phyloP scores from a whole-genome alignment of 2,113 vertebrate species.

The Sorex araneus region DNA sequence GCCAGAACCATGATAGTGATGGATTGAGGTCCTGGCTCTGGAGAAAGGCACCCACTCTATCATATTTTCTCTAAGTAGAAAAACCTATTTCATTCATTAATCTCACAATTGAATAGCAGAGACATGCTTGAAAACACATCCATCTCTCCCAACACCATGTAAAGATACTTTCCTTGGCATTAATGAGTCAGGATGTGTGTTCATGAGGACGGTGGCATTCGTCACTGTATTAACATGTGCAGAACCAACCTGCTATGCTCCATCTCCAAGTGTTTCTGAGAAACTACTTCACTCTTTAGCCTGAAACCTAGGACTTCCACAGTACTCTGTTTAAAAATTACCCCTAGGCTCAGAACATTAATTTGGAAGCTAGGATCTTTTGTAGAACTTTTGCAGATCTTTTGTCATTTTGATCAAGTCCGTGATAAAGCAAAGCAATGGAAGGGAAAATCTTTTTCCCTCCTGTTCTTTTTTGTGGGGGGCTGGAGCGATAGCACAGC shows the following conservation, averaged over 20 bases:
- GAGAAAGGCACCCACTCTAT: neutral
- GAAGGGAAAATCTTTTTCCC: no score
- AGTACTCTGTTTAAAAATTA: neutral
- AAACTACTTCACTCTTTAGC: no score
- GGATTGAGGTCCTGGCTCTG: neutral
- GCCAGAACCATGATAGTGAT: neutral
- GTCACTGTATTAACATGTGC: no score
- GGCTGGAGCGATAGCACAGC: no score
- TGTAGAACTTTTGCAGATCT: neutral
- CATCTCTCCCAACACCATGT: neutral
- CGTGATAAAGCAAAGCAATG: neutral
- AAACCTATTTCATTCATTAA: constrained; percentile 34
- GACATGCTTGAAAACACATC: neutral
- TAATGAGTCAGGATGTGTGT: no score
- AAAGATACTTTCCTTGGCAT: neutral
- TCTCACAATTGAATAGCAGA: constrained; percentile 4
- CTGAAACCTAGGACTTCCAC: no score
- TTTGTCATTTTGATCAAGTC: neutral
- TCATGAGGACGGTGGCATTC: no score
- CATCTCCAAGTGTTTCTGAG: no score
- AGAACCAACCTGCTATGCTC: no score
- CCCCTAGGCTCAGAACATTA: neutral
- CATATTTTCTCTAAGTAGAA: constrained; percentile 35
- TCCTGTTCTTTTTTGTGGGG: no score
- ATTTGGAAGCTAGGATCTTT: neutral